Evolutionary conservation across 2,113 vertebrate species (phyloP).

Genomic region (Sander vitreus): DNA sequence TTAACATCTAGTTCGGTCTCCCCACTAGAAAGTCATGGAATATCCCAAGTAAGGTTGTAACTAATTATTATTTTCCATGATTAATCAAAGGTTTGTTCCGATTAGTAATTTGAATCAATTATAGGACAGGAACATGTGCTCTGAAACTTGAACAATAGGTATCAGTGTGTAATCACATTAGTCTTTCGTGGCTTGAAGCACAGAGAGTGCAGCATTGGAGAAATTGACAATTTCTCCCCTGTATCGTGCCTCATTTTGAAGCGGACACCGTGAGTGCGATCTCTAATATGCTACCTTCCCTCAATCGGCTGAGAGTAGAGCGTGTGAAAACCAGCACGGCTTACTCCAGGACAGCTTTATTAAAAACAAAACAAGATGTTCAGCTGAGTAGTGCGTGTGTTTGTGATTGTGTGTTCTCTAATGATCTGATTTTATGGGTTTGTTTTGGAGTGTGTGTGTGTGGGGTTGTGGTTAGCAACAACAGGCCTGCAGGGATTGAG

Average conservation of each 20-base stretch:
- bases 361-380: constrained; percentile 40
- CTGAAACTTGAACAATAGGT: background rate
- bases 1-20: no score
- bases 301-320: background rate
- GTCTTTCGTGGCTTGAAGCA: background rate
- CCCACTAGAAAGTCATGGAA: no score
- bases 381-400: background rate
- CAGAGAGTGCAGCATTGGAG: background rate
- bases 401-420: constrained; percentile 3
- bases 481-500: constrained; percentile 50
- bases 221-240: background rate
- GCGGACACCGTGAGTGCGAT: background rate
- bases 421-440: constrained; percentile 53
- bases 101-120: no score
- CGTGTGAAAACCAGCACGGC: background rate
- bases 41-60: no score
- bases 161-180: background rate
- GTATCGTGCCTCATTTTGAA: constrained; percentile 20
- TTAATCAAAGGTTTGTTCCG: no score
- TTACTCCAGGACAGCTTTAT: constrained; percentile 42
- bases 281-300: constrained; percentile 1
- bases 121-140: background rate
- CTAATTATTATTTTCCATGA: no score
- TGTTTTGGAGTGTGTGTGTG: constrained; percentile 34
- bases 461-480: constrained; percentile 54